Percentiles rank a stretch among this genome's conserved stretches.
Conservation (phyloP, 2,113 vertebrate species). For the Coreoperca whiteheadi region DNA sequence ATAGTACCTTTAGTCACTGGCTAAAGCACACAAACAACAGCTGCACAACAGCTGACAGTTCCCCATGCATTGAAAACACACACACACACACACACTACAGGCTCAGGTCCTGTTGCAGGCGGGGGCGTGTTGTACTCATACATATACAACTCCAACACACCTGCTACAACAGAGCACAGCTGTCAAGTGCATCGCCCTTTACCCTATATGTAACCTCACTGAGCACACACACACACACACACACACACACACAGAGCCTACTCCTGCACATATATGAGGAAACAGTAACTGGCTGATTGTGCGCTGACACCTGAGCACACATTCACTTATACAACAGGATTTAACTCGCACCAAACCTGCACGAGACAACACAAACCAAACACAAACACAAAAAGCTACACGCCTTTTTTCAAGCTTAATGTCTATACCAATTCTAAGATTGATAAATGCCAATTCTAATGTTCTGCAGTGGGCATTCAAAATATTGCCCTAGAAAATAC, state of each 20-base stretch:
- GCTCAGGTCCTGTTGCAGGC: conserved; percentile 55
- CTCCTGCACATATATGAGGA: conserved; percentile 44
- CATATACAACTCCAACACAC: conserved; percentile 69
- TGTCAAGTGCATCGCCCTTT: conserved; percentile 71
- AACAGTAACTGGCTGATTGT: conserved; percentile 39
- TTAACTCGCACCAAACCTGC: conserved; percentile 36
- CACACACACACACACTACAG: conserved; percentile 37
- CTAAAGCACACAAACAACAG: conserved; percentile 71
- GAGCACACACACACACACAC: conserved; percentile 11
- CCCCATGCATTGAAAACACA: conserved; percentile 38
- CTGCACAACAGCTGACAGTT: conserved; percentile 71
- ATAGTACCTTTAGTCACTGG: conserved; percentile 24
- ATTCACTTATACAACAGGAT: conserved; percentile 53
- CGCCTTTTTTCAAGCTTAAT: background rate
- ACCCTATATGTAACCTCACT: conserved; percentile 57
- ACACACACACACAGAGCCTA: conserved; percentile 24
- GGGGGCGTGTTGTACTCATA: conserved; percentile 53
- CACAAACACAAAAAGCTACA: conserved; percentile 4
- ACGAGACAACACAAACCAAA: conserved; percentile 19
- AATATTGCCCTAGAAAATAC: background rate
- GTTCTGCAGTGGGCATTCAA: background rate
- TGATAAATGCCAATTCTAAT: background rate
- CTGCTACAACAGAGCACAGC: conserved; percentile 75
- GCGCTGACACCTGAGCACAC: conserved; percentile 68
- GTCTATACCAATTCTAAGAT: background rate